A percentile compares a stretch with the other conserved stretches of the same genome.
phyloP scores from a whole-genome alignment of 1,140 invertebrate genomes.

The Eciton burchellii region DNA sequence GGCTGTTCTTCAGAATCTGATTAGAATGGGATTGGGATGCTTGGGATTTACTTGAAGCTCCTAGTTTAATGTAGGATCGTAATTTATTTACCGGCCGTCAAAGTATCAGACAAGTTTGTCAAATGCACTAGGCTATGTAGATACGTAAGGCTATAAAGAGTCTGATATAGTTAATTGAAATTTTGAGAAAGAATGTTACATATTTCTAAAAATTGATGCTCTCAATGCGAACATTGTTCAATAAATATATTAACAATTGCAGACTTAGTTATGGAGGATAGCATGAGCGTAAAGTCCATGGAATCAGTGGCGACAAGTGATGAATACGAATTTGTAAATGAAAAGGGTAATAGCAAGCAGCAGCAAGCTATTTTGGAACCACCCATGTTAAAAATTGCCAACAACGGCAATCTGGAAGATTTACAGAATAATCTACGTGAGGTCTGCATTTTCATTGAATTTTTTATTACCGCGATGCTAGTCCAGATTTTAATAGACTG shows the following conservation, averaged over 20 bases:
- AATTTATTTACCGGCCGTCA: background rate
- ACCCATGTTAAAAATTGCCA: slow-evolving; percentile 91
- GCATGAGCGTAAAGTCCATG: slow-evolving; percentile 91
- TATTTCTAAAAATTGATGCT: slow-evolving; percentile 2
- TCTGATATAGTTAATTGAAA: background rate
- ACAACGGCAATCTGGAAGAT: slow-evolving; percentile 90
- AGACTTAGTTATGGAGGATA: slow-evolving; percentile 91
- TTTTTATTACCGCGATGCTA: background rate
- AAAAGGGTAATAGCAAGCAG: slow-evolving; percentile 81
- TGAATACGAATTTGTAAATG: slow-evolving; percentile 92
- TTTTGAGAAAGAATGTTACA: background rate
- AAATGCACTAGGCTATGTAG: background rate
- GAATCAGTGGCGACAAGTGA: slow-evolving; percentile 93
- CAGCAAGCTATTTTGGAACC: slow-evolving; percentile 83
- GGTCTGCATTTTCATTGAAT: slow-evolving; percentile 80
- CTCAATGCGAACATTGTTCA: background rate
- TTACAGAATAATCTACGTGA: slow-evolving; percentile 91
- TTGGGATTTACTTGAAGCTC: background rate
- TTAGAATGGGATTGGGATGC: background rate
- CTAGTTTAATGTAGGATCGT: background rate
- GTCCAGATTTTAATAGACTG: background rate
- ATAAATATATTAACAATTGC: slow-evolving; percentile 42
- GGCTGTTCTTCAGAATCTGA: background rate
- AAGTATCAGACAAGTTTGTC: background rate
- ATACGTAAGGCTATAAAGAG: no score